phyloP scores from a whole-genome alignment of 2,113 vertebrate species.

The Hyperopisus bebe region DNA sequence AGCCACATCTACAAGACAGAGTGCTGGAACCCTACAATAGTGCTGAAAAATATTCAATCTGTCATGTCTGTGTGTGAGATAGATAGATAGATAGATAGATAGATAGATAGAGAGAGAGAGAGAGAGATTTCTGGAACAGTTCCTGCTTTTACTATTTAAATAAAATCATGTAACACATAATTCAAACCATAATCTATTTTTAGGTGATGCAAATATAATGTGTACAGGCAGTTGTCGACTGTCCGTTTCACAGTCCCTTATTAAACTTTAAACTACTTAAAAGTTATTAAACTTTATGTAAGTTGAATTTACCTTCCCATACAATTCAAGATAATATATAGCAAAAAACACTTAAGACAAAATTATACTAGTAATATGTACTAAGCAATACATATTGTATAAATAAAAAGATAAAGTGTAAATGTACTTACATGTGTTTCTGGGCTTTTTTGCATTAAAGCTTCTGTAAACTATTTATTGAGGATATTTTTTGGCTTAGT shows the following conservation, averaged over 20 bases:
- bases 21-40: background rate
- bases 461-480: background rate
- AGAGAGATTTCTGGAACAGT: background rate
- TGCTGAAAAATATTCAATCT: background rate
- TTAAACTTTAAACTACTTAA: no score
- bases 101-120: background rate
- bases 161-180: background rate
- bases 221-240: background rate
- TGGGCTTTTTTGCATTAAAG: background rate
- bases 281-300: background rate
- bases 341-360: background rate
- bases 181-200: background rate
- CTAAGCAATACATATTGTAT: background rate
- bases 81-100: no score
- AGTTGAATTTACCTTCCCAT: background rate
- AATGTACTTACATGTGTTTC: background rate
- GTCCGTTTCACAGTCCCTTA: background rate
- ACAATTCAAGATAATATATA: background rate
- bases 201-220: background rate
- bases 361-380: background rate
- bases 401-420: background rate
- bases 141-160: background rate
- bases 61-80: background rate
- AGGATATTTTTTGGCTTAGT: background rate
- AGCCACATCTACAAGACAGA: background rate